A percentile compares a stretch with the other conserved stretches of the same genome.
phyloP scores from a whole-genome alignment of 2,888 invertebrate species.

The Heliconius sara region DNA sequence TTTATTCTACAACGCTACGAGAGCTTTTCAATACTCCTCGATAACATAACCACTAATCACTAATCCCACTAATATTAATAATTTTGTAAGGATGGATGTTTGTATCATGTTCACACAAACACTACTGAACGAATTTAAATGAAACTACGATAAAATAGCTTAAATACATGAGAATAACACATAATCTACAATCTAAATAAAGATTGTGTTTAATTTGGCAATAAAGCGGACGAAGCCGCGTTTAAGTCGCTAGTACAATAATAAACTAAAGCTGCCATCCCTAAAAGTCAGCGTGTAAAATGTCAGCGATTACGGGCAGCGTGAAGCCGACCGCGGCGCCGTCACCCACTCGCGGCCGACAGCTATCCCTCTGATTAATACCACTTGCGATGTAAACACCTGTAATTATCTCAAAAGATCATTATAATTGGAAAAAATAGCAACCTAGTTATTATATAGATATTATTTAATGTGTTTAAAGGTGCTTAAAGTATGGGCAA shows the following conservation, averaged over 20 bases:
- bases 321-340: constrained; percentile 52
- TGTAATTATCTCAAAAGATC: constrained; percentile 27
- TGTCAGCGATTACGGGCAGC: constrained; percentile 51
- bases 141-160: too few species aligned
- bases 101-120: too few species aligned
- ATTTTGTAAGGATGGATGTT: too few species aligned
- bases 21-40: too few species aligned
- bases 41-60: too few species aligned
- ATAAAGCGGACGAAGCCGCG: too few species aligned
- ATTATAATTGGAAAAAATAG: constrained; percentile 13
- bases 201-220: too few species aligned
- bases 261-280: constrained; percentile 49
- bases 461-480: background rate
- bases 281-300: constrained; percentile 51
- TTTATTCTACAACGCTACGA: too few species aligned
- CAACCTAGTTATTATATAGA: constrained; percentile 8
- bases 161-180: too few species aligned
- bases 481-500: background rate
- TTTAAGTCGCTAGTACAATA: background rate
- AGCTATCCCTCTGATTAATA: constrained; percentile 25
- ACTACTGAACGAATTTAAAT: too few species aligned
- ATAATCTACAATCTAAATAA: too few species aligned
- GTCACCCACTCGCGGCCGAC: constrained; percentile 36
- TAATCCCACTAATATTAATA: too few species aligned
- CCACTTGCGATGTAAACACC: constrained; percentile 20